phyloP scores from a whole-genome alignment of 2,113 vertebrate species.

The Zosterops pallidus region DNA sequence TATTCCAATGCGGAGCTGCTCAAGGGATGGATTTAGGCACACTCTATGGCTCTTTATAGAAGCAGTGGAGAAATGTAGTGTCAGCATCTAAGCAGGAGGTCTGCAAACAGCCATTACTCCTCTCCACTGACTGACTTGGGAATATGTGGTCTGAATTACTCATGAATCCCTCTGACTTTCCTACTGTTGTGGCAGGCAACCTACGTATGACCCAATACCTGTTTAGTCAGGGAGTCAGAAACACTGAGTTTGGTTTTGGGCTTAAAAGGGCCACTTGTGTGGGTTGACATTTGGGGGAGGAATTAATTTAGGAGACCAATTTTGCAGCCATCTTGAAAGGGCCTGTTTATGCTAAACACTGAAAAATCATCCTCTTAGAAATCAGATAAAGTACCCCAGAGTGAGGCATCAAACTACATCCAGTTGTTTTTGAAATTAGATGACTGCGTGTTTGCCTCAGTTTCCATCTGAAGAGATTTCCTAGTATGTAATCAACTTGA shows the following conservation, averaged over 20 bases:
- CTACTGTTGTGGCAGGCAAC: neutral
- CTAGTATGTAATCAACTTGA: neutral
- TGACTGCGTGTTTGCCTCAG: neutral
- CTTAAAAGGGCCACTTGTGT: neutral
- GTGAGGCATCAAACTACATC: neutral
- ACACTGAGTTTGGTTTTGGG: neutral
- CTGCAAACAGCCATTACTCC: neutral
- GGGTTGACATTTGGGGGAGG: neutral
- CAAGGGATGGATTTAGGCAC: neutral
- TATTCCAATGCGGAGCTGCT: neutral
- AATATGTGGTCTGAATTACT: neutral
- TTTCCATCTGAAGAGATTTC: constrained; percentile 12
- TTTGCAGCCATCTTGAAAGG: neutral
- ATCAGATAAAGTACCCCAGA: neutral
- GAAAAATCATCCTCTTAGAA: neutral
- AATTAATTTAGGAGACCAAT: neutral
- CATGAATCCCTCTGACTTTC: neutral
- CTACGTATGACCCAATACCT: neutral
- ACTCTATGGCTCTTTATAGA: neutral
- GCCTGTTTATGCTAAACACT: neutral
- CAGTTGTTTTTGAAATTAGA: neutral
- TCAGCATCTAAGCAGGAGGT: constrained; percentile 2
- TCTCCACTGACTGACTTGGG: neutral
- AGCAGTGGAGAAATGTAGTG: constrained; percentile 9
- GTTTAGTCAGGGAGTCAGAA: neutral